Percentiles rank a stretch among this genome's conserved stretches.
These are phyloP conservation scores for Ceratosolen fusciceps DNA, from an alignment of 1,140 invertebrate species.

Conservation along the genomic window DNA sequence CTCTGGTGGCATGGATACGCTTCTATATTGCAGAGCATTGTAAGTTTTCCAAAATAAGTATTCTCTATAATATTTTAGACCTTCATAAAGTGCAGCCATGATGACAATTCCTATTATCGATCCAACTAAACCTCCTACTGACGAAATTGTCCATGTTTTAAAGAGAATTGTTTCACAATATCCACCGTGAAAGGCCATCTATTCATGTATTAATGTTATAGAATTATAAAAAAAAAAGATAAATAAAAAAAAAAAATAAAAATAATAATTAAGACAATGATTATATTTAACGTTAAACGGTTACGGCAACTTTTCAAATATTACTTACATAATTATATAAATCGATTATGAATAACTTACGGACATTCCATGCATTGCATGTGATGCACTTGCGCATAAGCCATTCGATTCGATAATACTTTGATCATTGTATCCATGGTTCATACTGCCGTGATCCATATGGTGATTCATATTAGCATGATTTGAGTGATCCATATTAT, in stretches of 20 bases:
- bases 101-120: constrained; percentile 90
- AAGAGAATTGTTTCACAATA: constrained; percentile 84
- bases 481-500: constrained; percentile 47
- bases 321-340: background rate
- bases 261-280: no score
- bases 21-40: constrained; percentile 78
- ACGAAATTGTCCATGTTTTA: constrained; percentile 82
- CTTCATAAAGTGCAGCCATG: constrained; percentile 89
- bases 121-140: constrained; percentile 81
- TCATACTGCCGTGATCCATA: constrained; percentile 55
- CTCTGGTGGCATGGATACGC: constrained; percentile 79
- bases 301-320: background rate
- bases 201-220: constrained; percentile 13
- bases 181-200: constrained; percentile 87
- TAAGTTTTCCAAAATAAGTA: constrained; percentile 88
- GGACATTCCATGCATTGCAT: constrained; percentile 63
- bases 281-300: background rate
- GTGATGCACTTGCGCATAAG: constrained; percentile 13
- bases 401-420: constrained; percentile 15
- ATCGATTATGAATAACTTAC: constrained; percentile 52
- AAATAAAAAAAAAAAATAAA: no score
- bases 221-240: constrained; percentile 3
- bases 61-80: constrained; percentile 91
- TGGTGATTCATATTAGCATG: constrained; percentile 47
- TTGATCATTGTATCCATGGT: constrained; percentile 43